Base-by-base conservation (phyloP, 2,797 vertebrate genomes). In the Eupleurogrammus muticus region DNA sequence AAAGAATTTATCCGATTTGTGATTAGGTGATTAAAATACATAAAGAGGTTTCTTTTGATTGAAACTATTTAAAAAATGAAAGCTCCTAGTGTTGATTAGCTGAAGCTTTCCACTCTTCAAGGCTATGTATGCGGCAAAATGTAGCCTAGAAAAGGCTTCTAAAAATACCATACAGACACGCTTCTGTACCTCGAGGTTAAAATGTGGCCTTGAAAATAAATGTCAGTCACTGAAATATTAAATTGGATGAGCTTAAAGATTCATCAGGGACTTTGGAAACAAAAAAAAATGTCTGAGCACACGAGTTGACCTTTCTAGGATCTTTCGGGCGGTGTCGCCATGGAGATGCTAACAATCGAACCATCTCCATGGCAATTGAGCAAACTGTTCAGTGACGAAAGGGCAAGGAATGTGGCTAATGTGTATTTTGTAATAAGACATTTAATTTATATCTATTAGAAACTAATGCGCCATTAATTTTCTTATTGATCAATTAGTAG, bases 71-170 rank as follows among this genome's bases (percentile, higher is more conserved):
- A 24, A 13, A 48, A 42, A 47, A 2, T 36, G 1, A 17, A 23
- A 12, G 16, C n/a, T n/a, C 5, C 35, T 16, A 1, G 21, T 56
- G 56, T 21, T 34, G n/a, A 48, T 20, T 10, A 38, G 17, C 23
- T 48, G 4, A 34, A 38, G 21, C 47, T 21, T 11, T 11, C 3
- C 10, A 7, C 21, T 49, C 24, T 4, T 46, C 61, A 23, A 42
- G 16, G 40, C 32, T 5, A 12, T 52, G 53, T 32, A 19, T 42
- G 56, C 38, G 20, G 51, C 32, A 53, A 48, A 21, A 9, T 24
- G 46, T 47, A 56, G 24, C 77, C 77, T 56, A 68, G 61, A 80
- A 80, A 76, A 63, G 11, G 52, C 1, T 57, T 5, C 75, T 80
- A 77, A 66, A 79, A 79, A 81, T 71, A 85, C 12, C 62, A 1